phyloP scores from a whole-genome alignment of 2,113 vertebrate genomes.

The Podarcis cretensis region DNA sequence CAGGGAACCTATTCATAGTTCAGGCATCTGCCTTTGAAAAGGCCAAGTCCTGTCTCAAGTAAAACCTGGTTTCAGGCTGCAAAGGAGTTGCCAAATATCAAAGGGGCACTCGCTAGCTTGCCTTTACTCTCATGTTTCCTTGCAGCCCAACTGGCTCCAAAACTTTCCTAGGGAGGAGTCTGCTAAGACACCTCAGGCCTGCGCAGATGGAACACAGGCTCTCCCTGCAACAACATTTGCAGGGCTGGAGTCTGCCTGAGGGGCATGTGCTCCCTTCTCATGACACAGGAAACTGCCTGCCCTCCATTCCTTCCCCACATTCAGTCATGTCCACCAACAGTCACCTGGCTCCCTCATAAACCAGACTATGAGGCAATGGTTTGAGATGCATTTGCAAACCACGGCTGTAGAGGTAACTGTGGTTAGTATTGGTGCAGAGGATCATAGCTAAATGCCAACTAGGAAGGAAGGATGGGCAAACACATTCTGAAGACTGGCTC shows the following conservation, averaged over 20 bases:
- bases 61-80: neutral
- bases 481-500: neutral
- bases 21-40: constrained; percentile 28
- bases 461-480: neutral
- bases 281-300: neutral
- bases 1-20: constrained; percentile 36
- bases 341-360: neutral
- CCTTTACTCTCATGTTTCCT: neutral
- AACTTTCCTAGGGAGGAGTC: neutral
- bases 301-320: neutral
- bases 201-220: neutral
- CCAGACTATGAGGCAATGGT: neutral
- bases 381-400: neutral
- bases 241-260: too few species aligned
- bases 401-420: too few species aligned
- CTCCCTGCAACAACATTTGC: neutral
- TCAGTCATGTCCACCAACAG: neutral
- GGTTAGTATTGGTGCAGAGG: neutral
- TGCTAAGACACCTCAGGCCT: neutral
- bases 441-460: neutral
- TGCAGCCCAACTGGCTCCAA: neutral
- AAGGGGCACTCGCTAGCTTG: neutral
- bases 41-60: neutral
- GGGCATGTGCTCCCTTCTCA: neutral
- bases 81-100: neutral